Evolutionary conservation across 1,140 invertebrate species (phyloP).

Genomic region (Formica selysi): DNA sequence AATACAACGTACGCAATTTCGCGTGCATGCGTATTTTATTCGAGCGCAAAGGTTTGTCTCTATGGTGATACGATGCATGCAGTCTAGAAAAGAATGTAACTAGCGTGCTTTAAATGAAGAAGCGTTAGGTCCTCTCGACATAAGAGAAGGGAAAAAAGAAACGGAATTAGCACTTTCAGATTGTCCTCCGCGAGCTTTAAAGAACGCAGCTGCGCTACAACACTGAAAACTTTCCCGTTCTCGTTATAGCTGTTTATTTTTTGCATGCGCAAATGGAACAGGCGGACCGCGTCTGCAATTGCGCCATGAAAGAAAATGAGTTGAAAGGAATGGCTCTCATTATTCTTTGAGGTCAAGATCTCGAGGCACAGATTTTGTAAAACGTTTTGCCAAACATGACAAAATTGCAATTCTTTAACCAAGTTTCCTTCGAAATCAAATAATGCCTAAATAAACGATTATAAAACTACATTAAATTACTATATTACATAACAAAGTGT

Average conservation of each 20-base stretch:
- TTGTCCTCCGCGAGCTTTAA: slow-evolving; percentile 35
- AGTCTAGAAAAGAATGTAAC: slow-evolving; percentile 18
- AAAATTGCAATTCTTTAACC: background rate
- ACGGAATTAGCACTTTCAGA: slow-evolving; percentile 45
- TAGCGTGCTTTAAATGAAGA: slow-evolving; percentile 32
- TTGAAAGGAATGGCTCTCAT: slow-evolving; percentile 67
- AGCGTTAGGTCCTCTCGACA: slow-evolving; percentile 21
- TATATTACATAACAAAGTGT: background rate
- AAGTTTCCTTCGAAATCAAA: background rate
- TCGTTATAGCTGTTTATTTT: slow-evolving; percentile 57
- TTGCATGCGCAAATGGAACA: slow-evolving; percentile 27
- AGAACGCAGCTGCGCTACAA: slow-evolving; percentile 43
- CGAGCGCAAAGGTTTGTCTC: background rate
- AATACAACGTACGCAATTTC: background rate
- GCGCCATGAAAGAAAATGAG: slow-evolving; percentile 59
- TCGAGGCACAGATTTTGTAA: slow-evolving; percentile 48
- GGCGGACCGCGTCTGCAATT: slow-evolving; percentile 63
- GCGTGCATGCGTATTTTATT: background rate
- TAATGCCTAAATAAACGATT: background rate
- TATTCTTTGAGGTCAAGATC: slow-evolving; percentile 53
- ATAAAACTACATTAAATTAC: background rate
- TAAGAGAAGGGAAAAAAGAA: slow-evolving; percentile 41
- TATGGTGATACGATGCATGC: background rate
- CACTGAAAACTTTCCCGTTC: slow-evolving; percentile 58
- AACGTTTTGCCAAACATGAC: slow-evolving; percentile 28